Evolutionary conservation across 2,797 vertebrate genomes (phyloP).

Genomic region (Adelosebastes latens): DNA sequence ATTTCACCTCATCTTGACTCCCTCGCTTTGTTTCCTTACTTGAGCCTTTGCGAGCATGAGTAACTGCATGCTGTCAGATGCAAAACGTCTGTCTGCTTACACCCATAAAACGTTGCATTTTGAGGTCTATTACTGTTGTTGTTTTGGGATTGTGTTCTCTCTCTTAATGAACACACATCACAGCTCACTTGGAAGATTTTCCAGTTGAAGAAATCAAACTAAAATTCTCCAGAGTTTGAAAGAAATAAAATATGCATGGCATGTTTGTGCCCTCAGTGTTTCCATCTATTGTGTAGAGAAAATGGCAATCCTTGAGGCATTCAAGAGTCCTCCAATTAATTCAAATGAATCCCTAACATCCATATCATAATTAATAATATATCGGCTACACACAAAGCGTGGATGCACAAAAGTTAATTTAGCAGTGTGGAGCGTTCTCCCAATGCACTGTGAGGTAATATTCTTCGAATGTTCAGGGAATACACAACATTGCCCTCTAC

Average conservation of each 20-base stretch:
- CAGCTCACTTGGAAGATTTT: not conserved
- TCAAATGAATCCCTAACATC: conserved; percentile 60
- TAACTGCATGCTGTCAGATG: conserved; percentile 6
- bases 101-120: not conserved
- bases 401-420: conserved; percentile 66
- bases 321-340: conserved; percentile 56
- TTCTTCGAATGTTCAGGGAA: conserved; percentile 66
- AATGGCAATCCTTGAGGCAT: conserved; percentile 22
- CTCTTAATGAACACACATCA: conserved; percentile 22
- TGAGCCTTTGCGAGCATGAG: not conserved
- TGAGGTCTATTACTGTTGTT: not conserved
- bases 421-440: conserved; percentile 38
- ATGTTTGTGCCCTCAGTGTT: not conserved
- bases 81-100: not conserved
- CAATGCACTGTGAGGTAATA: conserved; percentile 48
- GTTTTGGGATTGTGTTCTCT: not conserved
- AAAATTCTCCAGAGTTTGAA: not conserved
- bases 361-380: conserved; percentile 61
- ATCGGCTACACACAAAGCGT: conserved; percentile 29
- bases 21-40: not conserved
- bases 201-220: conserved; percentile 1
- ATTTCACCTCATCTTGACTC: conserved; percentile 19
- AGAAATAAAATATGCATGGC: not conserved
- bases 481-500: conserved; percentile 57
- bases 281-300: conserved; percentile 13